These are phyloP conservation scores for Cenopis cana DNA, from an alignment of 2,888 invertebrate genomes.

Conservation along the genomic window DNA sequence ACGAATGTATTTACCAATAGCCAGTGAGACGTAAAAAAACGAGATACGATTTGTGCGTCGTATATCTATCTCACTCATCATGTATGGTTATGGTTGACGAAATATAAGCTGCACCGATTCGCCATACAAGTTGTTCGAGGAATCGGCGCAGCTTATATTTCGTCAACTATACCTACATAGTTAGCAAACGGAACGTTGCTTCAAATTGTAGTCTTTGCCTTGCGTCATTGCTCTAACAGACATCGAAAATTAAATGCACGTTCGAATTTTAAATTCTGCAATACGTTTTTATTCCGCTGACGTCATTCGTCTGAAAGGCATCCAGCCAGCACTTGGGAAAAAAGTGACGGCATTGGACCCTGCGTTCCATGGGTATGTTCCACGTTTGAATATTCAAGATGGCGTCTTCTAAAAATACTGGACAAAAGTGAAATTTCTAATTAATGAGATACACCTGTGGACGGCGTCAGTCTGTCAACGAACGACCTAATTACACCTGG, in stretches of 20 bases:
- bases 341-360: slow-evolving; percentile 34
- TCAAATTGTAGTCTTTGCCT: too few species aligned
- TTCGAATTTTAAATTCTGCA: slow-evolving; percentile 31
- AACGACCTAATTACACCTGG: slow-evolving; percentile 66
- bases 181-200: slow-evolving; percentile 2
- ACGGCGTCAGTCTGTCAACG: slow-evolving; percentile 59
- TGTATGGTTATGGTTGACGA: too few species aligned
- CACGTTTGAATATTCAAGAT: slow-evolving; percentile 34
- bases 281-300: slow-evolving; percentile 33
- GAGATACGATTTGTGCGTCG: slow-evolving; percentile 3
- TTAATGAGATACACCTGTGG: slow-evolving; percentile 41
- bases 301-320: slow-evolving; percentile 38
- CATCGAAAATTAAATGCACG: slow-evolving; percentile 26
- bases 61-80: not conserved
- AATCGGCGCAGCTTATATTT: too few species aligned
- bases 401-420: slow-evolving; percentile 38
- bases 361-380: slow-evolving; percentile 30
- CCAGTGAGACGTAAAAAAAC: slow-evolving; percentile 31
- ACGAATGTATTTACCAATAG: slow-evolving; percentile 36
- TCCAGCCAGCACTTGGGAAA: slow-evolving; percentile 35
- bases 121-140: too few species aligned
- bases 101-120: too few species aligned
- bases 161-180: too few species aligned
- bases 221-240: slow-evolving; percentile 7
- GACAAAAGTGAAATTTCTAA: slow-evolving; percentile 42